Base-by-base conservation (phyloP, 2,113 vertebrate species). In the Tupaia chinensis region DNA sequence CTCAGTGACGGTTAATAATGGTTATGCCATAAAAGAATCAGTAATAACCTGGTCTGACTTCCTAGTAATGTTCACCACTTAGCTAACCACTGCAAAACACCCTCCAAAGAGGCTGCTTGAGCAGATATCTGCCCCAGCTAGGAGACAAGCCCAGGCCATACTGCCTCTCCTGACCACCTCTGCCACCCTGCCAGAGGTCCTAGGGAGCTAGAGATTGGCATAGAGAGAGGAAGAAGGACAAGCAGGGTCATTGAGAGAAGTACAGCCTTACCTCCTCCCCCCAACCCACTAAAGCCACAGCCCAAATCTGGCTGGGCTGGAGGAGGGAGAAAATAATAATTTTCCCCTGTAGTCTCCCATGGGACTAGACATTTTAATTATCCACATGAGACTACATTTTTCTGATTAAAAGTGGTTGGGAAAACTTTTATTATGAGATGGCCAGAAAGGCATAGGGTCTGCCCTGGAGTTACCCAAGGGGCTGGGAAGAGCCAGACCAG, bases 1-100 rank as follows among this genome's bases (percentile, higher is more conserved):
- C 7, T 7, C 7, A 0, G 27, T 23, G 34, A 13, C 13, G 15
- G 0, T 3, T 0, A 0, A 7, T 7, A 0, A 15, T 4, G 15
- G 4, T 0, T 8, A 27, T 0, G 8, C 22, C 1, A 0, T 3
- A 14, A 22, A 4, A 32, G 27, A 1, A 0, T 0, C 9, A 15
- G 3, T 1, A 0, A 1, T 0, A 12, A 10, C 23, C n/a, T 0
- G 0, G 53, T 56, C 56, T 15, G 17, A 1, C 22, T 66, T 9
- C 15, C 73, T 5, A 15, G 7, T 5, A 14, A 17, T 14, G 53
- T 14, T 3, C 44, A 0, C 25, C 19, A 34, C 44, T 2, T 7
- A 14, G 53, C 56, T 63, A 44, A 44, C 44, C 44, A 44, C 44
- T 44, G 44, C 5, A 5, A 76, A 54, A 5, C 3, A 56, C 12